Evolutionary conservation across 2,888 invertebrate species (phyloP).

Genomic region (Ormia ochracea): DNA sequence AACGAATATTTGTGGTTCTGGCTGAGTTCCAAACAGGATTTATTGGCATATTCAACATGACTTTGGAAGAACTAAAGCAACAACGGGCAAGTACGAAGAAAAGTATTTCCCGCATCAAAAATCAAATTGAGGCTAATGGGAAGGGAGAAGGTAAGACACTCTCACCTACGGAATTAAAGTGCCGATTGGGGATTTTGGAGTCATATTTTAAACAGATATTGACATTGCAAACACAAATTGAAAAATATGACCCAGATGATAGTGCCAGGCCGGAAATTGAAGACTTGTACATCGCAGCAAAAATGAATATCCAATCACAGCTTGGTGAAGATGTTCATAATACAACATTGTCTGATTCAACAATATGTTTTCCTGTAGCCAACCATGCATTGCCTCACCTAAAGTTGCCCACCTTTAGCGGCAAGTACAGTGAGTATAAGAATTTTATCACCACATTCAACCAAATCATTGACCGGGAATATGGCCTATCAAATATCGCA

Average conservation of each 20-base stretch:
- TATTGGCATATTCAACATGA: too few species aligned
- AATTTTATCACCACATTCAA: not conserved
- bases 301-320: conserved; percentile 8
- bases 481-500: not conserved
- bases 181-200: not conserved
- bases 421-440: too few species aligned
- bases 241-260: not conserved
- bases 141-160: conserved; percentile 9
- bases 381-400: too few species aligned
- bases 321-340: conserved; percentile 14
- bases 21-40: not conserved
- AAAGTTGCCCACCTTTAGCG: not conserved
- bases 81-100: conserved; percentile 17
- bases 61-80: conserved; percentile 1
- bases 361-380: conserved; percentile 11
- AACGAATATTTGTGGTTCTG: not conserved
- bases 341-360: conserved; percentile 12
- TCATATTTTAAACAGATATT: conserved; percentile 6
- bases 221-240: conserved; percentile 10
- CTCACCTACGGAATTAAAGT: not conserved
- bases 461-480: not conserved
- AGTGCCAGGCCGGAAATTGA: conserved; percentile 16
- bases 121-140: conserved; percentile 9
- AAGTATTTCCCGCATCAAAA: conserved; percentile 22
- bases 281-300: not conserved